A percentile compares a stretch with the other conserved stretches of the same genome.
These are phyloP conservation scores for Sebastiscus albofasciatus DNA, from an alignment of 2,797 vertebrate species.

Conservation along the genomic window DNA sequence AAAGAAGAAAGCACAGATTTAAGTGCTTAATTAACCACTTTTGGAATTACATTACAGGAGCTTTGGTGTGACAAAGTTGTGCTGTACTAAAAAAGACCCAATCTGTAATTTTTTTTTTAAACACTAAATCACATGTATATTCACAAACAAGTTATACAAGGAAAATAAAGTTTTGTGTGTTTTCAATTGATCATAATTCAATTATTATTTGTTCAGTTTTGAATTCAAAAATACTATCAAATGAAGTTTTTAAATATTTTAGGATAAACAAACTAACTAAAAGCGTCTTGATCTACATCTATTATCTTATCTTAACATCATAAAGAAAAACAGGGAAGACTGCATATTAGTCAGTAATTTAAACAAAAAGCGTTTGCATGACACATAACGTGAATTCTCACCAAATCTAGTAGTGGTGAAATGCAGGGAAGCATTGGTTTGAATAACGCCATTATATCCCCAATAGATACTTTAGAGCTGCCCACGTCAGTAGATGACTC, in stretches of 20 bases:
- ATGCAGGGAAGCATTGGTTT: conserved; percentile 86
- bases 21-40: not conserved
- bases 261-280: too few relatives aligned
- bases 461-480: conserved; percentile 40
- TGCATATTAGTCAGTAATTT: not conserved
- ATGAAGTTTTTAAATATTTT: too few relatives aligned
- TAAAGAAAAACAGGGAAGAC: not conserved
- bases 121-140: not conserved
- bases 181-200: not conserved
- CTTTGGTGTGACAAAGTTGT: not conserved
- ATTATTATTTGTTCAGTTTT: too few relatives aligned
- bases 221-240: too few relatives aligned
- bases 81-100: not conserved
- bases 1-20: conserved; percentile 6
- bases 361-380: not conserved
- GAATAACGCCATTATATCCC: conserved; percentile 85
- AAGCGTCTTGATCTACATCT: not conserved
- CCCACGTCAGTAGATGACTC: conserved; percentile 6
- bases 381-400: conserved; percentile 42
- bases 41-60: not conserved
- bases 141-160: not conserved
- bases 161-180: not conserved
- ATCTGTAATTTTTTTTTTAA: not conserved
- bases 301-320: not conserved
- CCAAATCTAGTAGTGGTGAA: conserved; percentile 85